Conservation (phyloP, 2,888 invertebrate species). For the Lysandra bellargus region DNA sequence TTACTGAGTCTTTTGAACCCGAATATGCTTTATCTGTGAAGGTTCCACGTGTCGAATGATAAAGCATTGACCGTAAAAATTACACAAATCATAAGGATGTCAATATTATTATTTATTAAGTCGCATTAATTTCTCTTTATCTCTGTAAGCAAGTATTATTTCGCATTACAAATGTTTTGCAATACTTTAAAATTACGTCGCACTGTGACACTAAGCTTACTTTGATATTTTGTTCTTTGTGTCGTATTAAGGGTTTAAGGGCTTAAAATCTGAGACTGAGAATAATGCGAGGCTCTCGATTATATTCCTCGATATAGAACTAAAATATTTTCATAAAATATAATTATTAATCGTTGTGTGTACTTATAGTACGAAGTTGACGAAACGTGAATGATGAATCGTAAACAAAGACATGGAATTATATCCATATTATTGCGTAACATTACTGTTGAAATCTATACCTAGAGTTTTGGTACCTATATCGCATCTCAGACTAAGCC, state of each 20-base stretch:
- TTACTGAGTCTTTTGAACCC: not conserved
- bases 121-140: constrained; percentile 27
- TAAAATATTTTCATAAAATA: not conserved
- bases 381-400: no score
- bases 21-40: not conserved
- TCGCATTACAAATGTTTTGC: constrained; percentile 68
- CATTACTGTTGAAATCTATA: not conserved
- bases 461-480: not conserved
- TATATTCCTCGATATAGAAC: not conserved
- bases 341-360: not conserved
- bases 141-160: constrained; percentile 40
- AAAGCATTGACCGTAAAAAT: not conserved
- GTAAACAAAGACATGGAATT: no score
- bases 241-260: constrained; percentile 67
- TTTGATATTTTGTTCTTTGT: constrained; percentile 55
- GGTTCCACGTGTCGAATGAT: not conserved
- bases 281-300: constrained; percentile 10
- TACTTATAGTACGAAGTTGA: not conserved
- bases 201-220: constrained; percentile 70
- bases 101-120: constrained; percentile 21
- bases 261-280: constrained; percentile 49
- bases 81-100: not conserved
- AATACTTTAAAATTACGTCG: constrained; percentile 59
- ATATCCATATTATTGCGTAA: not conserved
- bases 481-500: not conserved